Conservation (phyloP, 2,888 invertebrate genomes). For the Ectemnius continuus region DNA sequence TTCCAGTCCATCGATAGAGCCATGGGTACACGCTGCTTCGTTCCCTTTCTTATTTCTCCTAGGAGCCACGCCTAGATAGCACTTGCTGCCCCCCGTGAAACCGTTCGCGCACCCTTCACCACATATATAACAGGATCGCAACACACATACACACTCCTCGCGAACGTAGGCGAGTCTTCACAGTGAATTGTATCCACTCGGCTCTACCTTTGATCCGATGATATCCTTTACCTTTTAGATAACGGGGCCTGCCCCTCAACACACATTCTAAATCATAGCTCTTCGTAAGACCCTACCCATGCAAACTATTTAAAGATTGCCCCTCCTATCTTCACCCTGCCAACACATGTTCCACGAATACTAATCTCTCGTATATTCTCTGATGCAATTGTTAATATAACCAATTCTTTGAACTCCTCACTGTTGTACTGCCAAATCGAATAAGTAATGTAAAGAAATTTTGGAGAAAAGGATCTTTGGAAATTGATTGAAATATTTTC, state of each 20-base stretch:
- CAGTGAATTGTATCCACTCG: conserved; percentile 16
- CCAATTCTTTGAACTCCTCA: too few relatives aligned
- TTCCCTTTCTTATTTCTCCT: conserved; percentile 75
- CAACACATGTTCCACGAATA: too few relatives aligned
- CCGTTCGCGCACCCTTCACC: conserved; percentile 67
- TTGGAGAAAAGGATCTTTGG: too few relatives aligned
- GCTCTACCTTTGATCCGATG: conserved; percentile 37
- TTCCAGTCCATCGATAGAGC: conserved; percentile 57
- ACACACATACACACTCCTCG: neutral
- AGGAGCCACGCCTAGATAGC: conserved; percentile 71
- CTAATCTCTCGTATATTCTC: too few relatives aligned
- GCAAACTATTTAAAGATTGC: too few relatives aligned
- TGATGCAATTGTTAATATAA: too few relatives aligned
- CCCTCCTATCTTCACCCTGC: too few relatives aligned
- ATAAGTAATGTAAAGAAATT: too few relatives aligned
- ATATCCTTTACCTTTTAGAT: conserved; percentile 36
- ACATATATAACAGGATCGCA: conserved; percentile 23
- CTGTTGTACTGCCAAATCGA: too few relatives aligned
- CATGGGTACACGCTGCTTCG: conserved; percentile 53
- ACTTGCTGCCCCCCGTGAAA: conserved; percentile 57
- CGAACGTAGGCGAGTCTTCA: conserved; percentile 46
- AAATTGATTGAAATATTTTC: too few relatives aligned
- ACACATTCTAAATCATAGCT: conserved; percentile 15
- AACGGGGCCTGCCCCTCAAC: conserved; percentile 22
- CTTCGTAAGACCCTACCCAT: too few relatives aligned